Base-by-base conservation (phyloP, 2,797 vertebrate genomes). In the Aythya fuligula region DNA sequence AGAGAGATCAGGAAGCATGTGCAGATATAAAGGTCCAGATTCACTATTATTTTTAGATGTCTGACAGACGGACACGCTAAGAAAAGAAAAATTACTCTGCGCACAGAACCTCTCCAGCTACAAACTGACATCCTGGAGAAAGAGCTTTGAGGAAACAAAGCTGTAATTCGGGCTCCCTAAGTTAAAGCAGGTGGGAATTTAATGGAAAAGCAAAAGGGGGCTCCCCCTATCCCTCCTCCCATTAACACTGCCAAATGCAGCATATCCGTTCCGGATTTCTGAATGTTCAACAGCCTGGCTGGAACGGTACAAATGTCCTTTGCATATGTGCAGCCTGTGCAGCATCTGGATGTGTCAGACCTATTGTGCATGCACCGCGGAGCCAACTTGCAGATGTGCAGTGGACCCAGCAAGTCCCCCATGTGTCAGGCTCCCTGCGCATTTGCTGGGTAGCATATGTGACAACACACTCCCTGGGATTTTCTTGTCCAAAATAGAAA, bases 301-400 rank as follows among this genome's bases (percentile, higher is more conserved):
- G 92, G 69, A 94, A 80, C 22, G 58, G 39, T 11, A 62, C 72
- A 90, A 95, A 92, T 77, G 90, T 89, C 78, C 92, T 89, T 45
- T 67, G 86, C 92, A 67, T 64, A 73, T 89, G 90, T 85, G 90
- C 90, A 85, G 70, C 30, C 88, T 97, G 92, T 82, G 84, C 84
- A 94, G 90, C 93, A 95, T 90, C 94, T 96, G 96, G 89, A 95
- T 58, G 67, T 85, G 93, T 77, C 92, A 95, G 81, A 67, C 43
- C 24, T 5, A 4, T 25, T 57, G 71, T 60, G 88, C 86, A 82
- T 49, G 60, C 86, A 61, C 57, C 34, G 36, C 0, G 0, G 41
- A 93, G 51, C 39, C 85, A 75, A 45, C 39, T 18, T 86, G 83
- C 93, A 93, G 90, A 94, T 61, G 88, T 79, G 92, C 84, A 61